phyloP scores from a whole-genome alignment of 2,888 invertebrate species.

The Drosophila bunnanda region DNA sequence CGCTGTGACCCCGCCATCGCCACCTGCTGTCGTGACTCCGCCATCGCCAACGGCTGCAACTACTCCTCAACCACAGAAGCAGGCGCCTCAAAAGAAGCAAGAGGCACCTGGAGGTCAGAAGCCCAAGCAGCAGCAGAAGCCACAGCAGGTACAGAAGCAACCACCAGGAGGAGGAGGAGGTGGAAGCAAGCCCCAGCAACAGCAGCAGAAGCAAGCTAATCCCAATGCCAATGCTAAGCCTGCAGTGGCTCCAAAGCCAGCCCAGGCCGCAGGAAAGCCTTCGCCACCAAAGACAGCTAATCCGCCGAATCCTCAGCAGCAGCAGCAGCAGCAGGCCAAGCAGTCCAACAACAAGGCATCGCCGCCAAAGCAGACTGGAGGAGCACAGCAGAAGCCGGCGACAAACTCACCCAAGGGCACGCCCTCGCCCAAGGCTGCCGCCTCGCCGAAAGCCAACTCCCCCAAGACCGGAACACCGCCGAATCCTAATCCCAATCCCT shows the following conservation, averaged over 20 bases:
- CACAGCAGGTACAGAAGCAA: conserved; percentile 41
- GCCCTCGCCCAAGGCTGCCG: conserved; percentile 83
- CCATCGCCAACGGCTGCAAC: conserved; percentile 15
- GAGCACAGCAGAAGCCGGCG: conserved; percentile 70
- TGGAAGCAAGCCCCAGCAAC: conserved; percentile 35
- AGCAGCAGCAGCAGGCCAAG: conserved; percentile 50
- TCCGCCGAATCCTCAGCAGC: conserved; percentile 18
- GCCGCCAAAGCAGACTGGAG: conserved; percentile 49
- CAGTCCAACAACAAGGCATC: conserved; percentile 54
- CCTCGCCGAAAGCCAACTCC: conserved; percentile 58
- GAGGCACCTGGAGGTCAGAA: conserved; percentile 44
- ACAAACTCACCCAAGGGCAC: conserved; percentile 83
- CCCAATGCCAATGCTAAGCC: conserved; percentile 37
- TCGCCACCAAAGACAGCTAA: conserved; percentile 36
- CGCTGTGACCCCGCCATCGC: conserved; percentile 38
- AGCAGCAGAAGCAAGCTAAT: conserved; percentile 47
- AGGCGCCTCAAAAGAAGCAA: conserved; percentile 53
- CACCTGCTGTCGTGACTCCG: conserved; percentile 35
- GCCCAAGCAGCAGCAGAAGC: conserved; percentile 49
- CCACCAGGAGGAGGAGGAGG: conserved; percentile 12
- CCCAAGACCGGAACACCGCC: conserved; percentile 61
- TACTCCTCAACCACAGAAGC: conserved; percentile 29
- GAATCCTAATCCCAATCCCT: conserved; percentile 28
- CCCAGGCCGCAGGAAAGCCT: conserved; percentile 35
- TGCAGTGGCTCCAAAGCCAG: conserved; percentile 50